These are phyloP conservation scores for Zaprionus nigranus DNA, from an alignment of 1,140 invertebrate species.

Conservation along the genomic window DNA sequence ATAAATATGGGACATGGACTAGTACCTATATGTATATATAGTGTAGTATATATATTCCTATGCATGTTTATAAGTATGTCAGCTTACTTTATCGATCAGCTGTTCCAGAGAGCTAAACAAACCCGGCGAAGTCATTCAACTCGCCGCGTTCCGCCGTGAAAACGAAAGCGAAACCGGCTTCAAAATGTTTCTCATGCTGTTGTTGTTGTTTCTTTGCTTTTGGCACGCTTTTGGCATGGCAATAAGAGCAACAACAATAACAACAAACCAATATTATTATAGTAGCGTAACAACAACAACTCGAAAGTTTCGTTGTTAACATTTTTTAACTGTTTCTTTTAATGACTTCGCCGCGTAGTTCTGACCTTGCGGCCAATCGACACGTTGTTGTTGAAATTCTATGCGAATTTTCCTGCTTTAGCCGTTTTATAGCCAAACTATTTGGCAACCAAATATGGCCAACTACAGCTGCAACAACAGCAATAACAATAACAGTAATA, in stretches of 20 bases:
- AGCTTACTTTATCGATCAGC: slow-evolving; percentile 3
- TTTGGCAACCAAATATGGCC: slow-evolving; percentile 37
- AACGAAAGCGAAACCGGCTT: slow-evolving; percentile 35
- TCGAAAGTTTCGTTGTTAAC: background rate
- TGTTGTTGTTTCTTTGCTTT: slow-evolving; percentile 6
- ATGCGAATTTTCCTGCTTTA: slow-evolving; percentile 20
- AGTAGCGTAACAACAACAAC: background rate
- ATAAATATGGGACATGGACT: background rate
- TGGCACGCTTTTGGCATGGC: slow-evolving; percentile 14
- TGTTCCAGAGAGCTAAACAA: background rate
- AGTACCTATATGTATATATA: no score
- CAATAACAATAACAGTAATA: slow-evolving; percentile 9
- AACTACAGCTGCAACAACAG: slow-evolving; percentile 21
- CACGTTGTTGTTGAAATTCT: slow-evolving; percentile 4
- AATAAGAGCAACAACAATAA: slow-evolving; percentile 5
- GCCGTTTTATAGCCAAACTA: slow-evolving; percentile 32
- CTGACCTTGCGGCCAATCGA: slow-evolving; percentile 21
- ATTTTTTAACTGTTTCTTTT: slow-evolving; percentile 13
- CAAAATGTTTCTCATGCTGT: background rate
- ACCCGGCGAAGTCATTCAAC: slow-evolving; percentile 44
- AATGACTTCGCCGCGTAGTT: slow-evolving; percentile 9
- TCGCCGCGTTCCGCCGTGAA: slow-evolving; percentile 2
- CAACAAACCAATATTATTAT: slow-evolving; percentile 4
- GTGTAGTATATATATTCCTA: background rate
- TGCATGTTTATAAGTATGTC: background rate